phyloP scores from a whole-genome alignment of 2,113 vertebrate species.

The Capreolus pygargus region DNA sequence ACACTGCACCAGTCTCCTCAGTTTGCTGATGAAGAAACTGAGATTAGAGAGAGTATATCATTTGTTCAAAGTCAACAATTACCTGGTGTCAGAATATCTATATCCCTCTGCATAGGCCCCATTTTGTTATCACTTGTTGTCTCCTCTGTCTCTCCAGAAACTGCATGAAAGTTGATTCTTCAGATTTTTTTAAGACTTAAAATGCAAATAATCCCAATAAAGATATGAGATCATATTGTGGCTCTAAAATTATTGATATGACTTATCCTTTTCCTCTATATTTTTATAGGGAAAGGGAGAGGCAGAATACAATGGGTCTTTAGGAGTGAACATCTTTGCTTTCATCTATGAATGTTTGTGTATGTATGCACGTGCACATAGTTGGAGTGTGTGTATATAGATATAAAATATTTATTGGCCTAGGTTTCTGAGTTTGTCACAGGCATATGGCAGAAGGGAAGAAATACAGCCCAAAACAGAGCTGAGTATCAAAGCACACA shows the following conservation, averaged over 20 bases:
- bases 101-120: background rate
- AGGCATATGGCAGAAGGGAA: background rate
- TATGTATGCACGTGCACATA: background rate
- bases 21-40: conserved; percentile 1
- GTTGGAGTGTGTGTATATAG: background rate
- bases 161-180: background rate
- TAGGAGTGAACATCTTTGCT: background rate
- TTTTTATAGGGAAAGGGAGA: background rate
- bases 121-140: background rate
- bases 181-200: background rate
- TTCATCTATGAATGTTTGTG: background rate
- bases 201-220: background rate
- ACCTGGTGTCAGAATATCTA: background rate
- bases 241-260: background rate
- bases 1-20: background rate
- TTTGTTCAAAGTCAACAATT: background rate
- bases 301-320: background rate
- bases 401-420: background rate
- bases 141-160: background rate
- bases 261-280: background rate
- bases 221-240: background rate
- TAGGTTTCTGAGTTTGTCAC: background rate
- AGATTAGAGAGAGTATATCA: background rate
- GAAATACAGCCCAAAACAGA: background rate
- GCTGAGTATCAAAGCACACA: background rate